Conservation (phyloP, 2,888 invertebrate species). For the Chloroclysta siterata region DNA sequence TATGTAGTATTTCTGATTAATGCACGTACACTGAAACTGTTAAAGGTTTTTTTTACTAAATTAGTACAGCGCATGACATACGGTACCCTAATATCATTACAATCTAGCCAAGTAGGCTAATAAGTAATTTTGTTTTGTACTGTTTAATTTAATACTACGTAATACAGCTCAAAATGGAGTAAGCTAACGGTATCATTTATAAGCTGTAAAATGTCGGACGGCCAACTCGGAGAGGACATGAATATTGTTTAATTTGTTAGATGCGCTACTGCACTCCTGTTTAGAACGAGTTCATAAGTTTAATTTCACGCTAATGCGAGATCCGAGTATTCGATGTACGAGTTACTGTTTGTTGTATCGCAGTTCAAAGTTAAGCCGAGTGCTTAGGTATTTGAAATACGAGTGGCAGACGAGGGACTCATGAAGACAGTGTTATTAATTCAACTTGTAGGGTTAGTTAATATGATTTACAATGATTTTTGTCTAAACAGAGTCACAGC, state of each 20-base stretch:
- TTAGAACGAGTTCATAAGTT: constrained; percentile 45
- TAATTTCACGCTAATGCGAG: constrained; percentile 51
- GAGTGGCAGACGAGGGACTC: neutral
- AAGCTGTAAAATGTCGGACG: constrained; percentile 21
- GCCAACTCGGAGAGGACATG: constrained; percentile 41
- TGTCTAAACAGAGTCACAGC: too few species aligned
- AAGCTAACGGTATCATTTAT: constrained; percentile 12
- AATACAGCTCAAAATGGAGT: neutral
- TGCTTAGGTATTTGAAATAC: constrained; percentile 9
- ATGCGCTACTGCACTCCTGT: constrained; percentile 47
- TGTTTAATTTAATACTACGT: neutral
- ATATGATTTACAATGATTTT: too few species aligned
- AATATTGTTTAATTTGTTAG: constrained; percentile 59
- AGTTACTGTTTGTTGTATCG: constrained; percentile 15
- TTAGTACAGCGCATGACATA: too few species aligned
- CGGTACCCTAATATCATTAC: too few species aligned
- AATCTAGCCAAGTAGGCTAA: too few species aligned
- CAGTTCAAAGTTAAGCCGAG: constrained; percentile 7
- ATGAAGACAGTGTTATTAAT: neutral
- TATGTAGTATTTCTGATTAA: too few species aligned
- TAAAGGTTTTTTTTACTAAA: too few species aligned
- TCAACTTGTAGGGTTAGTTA: neutral
- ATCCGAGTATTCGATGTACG: constrained; percentile 27
- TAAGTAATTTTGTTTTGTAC: too few species aligned
- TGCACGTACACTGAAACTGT: too few species aligned